These are phyloP conservation scores for Aeoliscus strigatus DNA, from an alignment of 2,797 vertebrate genomes.

Conservation along the genomic window DNA sequence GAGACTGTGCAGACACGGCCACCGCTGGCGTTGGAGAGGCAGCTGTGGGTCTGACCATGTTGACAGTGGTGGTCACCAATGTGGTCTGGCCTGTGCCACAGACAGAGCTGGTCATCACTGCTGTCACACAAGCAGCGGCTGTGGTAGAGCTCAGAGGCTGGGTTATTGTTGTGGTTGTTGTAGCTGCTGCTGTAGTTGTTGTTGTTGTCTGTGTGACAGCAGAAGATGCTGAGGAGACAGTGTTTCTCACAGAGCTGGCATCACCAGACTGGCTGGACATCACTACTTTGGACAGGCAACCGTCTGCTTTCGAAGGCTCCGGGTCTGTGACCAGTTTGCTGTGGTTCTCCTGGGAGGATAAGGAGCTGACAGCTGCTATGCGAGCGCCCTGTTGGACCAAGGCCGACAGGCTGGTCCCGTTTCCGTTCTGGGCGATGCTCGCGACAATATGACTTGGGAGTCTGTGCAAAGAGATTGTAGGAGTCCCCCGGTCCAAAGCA, in stretches of 20 bases:
- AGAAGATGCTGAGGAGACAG: slow-evolving; percentile 44
- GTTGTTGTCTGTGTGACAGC: slow-evolving; percentile 46
- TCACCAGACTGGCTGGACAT: slow-evolving; percentile 57
- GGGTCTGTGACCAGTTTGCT: slow-evolving; percentile 49
- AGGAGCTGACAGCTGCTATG: slow-evolving; percentile 35
- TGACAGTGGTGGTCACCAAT: slow-evolving; percentile 51
- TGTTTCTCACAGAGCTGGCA: slow-evolving; percentile 64
- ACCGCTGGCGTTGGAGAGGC: slow-evolving; percentile 53
- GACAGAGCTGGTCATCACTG: slow-evolving; percentile 52
- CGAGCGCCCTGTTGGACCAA: slow-evolving; percentile 66
- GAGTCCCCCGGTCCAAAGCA: slow-evolving; percentile 71
- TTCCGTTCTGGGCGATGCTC: slow-evolving; percentile 79
- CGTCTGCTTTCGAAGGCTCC: slow-evolving; percentile 59
- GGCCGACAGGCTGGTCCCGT: slow-evolving; percentile 70
- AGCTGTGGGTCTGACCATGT: slow-evolving; percentile 60
- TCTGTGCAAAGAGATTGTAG: slow-evolving; percentile 76
- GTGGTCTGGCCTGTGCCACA: slow-evolving; percentile 53
- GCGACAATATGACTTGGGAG: slow-evolving; percentile 76
- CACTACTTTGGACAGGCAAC: slow-evolving; percentile 69
- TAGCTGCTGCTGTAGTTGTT: slow-evolving; percentile 34
- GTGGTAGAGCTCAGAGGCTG: slow-evolving; percentile 53
- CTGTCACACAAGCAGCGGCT: slow-evolving; percentile 37
- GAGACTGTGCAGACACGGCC: slow-evolving; percentile 58
- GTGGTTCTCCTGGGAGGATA: slow-evolving; percentile 57
- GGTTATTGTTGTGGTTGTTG: slow-evolving; percentile 43